Percentiles rank a stretch among this genome's conserved stretches.
phyloP scores from a whole-genome alignment of 2,113 vertebrate genomes.

The Dipodomys merriami region DNA sequence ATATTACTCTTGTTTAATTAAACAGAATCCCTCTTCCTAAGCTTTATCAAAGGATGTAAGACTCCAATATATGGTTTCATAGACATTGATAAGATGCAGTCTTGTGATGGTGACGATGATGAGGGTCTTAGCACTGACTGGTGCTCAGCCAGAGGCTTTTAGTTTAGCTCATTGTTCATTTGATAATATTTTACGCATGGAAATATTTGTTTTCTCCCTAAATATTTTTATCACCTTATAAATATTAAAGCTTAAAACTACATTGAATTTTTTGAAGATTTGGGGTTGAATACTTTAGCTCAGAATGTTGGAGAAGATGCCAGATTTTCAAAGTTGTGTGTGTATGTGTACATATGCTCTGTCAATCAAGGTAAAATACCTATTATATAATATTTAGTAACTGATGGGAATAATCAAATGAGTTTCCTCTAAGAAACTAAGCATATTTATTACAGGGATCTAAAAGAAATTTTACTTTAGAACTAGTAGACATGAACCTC shows the following conservation, averaged over 20 bases:
- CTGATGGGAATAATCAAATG: neutral
- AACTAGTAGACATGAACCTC: neutral
- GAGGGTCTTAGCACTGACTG: neutral
- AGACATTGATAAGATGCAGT: neutral
- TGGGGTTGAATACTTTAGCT: neutral
- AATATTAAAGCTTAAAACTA: neutral
- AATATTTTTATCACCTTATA: neutral
- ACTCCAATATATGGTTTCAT: neutral
- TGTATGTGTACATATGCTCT: no score
- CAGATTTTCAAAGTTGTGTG: neutral
- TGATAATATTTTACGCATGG: neutral
- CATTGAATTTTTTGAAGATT: neutral
- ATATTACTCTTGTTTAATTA: conserved; percentile 29
- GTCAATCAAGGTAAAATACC: neutral
- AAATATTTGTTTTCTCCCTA: neutral
- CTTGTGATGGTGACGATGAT: neutral
- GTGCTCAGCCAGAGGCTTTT: neutral
- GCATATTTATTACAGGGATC: neutral
- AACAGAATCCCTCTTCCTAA: neutral
- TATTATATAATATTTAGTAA: neutral
- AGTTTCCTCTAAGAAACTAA: neutral
- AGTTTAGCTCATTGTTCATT: neutral
- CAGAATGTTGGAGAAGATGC: neutral
- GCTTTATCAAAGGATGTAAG: conserved; percentile 5
- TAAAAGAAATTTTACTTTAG: conserved; percentile 28